A percentile compares a stretch with the other conserved stretches of the same genome.
These are phyloP conservation scores for Mustela nigripes DNA, from an alignment of 2,113 vertebrate species.

Conservation along the genomic window DNA sequence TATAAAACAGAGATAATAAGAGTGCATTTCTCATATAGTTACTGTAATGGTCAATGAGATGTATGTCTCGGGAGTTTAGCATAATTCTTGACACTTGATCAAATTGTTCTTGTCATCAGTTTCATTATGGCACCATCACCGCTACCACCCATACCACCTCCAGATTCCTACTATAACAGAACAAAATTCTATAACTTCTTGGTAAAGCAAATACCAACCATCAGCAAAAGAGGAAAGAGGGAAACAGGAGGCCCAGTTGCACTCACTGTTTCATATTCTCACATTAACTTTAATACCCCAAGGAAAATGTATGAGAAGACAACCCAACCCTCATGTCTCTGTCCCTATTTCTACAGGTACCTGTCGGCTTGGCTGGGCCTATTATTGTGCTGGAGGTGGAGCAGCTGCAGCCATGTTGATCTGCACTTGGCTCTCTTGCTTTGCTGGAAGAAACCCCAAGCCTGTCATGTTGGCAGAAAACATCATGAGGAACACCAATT, in stretches of 20 bases:
- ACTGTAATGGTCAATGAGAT: slow-evolving; percentile 8
- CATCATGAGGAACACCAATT: slow-evolving; percentile 77
- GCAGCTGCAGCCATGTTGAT: slow-evolving; percentile 84
- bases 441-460: slow-evolving; percentile 83
- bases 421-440: slow-evolving; percentile 85
- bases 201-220: slow-evolving; percentile 16
- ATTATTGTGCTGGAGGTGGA: slow-evolving; percentile 84
- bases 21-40: background rate
- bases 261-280: background rate
- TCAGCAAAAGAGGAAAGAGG: background rate
- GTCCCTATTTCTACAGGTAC: slow-evolving; percentile 77
- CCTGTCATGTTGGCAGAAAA: slow-evolving; percentile 72
- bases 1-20: background rate
- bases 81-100: slow-evolving; percentile 23
- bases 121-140: background rate
- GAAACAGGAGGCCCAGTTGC: background rate
- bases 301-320: background rate
- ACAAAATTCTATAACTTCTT: slow-evolving; percentile 33
- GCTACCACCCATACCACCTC: background rate
- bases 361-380: slow-evolving; percentile 84
- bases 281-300: background rate
- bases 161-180: slow-evolving; percentile 17
- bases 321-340: background rate
- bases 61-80: background rate
- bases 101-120: slow-evolving; percentile 17